These are phyloP conservation scores for Tortricodes alternella DNA, from an alignment of 2,888 invertebrate genomes.

Conservation along the genomic window DNA sequence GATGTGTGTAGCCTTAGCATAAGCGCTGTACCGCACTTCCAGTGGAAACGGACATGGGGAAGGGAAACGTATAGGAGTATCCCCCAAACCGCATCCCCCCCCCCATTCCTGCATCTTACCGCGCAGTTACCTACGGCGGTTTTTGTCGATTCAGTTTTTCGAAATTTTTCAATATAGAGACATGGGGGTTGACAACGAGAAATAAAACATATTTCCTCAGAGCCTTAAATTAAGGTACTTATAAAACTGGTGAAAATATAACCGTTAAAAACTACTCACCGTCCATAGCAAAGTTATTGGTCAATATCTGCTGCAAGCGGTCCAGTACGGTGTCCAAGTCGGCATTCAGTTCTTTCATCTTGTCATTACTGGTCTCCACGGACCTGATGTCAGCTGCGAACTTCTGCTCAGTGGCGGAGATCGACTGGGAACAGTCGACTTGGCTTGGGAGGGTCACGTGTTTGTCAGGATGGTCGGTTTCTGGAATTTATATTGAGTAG, in stretches of 20 bases:
- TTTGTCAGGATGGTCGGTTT: slow-evolving; percentile 44
- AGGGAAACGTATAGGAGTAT: too few relatives aligned
- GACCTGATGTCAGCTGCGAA: slow-evolving; percentile 66
- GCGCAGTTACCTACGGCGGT: too few relatives aligned
- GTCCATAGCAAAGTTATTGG: slow-evolving; percentile 86
- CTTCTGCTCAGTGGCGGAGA: slow-evolving; percentile 58
- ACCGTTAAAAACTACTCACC: slow-evolving; percentile 60
- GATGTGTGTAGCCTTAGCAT: too few relatives aligned
- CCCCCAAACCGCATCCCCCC: too few relatives aligned
- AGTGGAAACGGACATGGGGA: too few relatives aligned
- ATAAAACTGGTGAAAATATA: not conserved
- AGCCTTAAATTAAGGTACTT: too few relatives aligned
- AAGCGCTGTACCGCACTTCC: too few relatives aligned
- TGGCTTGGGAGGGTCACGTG: slow-evolving; percentile 33
- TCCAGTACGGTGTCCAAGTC: slow-evolving; percentile 87
- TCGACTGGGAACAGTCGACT: slow-evolving; percentile 39
- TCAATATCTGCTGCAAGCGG: slow-evolving; percentile 87
- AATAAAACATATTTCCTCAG: too few relatives aligned
- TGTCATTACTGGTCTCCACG: slow-evolving; percentile 65
- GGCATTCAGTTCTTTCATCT: slow-evolving; percentile 82
- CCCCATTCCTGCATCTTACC: too few relatives aligned
- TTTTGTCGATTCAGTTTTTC: too few relatives aligned
- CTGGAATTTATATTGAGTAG: slow-evolving; percentile 37
- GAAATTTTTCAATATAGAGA: too few relatives aligned
- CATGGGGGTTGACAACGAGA: too few relatives aligned